phyloP scores from a whole-genome alignment of 2,797 vertebrate species.

The Xiphorhynchus erythropygius region DNA sequence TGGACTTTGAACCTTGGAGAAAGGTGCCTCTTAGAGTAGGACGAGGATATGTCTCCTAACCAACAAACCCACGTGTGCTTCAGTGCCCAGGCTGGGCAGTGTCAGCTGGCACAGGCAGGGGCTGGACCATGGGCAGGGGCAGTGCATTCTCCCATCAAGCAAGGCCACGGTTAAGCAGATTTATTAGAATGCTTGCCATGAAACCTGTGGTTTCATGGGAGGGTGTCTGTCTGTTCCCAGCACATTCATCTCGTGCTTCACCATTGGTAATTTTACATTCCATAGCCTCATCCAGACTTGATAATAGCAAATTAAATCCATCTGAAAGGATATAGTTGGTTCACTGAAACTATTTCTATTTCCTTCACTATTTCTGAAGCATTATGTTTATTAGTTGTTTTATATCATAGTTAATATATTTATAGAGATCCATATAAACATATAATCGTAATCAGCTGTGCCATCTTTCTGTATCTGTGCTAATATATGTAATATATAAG shows the following conservation, averaged over 20 bases:
- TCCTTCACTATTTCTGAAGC: not conserved
- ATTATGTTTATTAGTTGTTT: not conserved
- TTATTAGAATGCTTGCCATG: not conserved
- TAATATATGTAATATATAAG: not conserved
- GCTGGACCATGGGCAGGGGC: not conserved
- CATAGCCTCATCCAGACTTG: not conserved
- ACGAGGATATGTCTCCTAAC: fast-evolving
- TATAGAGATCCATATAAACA: not conserved
- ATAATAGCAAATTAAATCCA: not conserved
- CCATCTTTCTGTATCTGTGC: not conserved
- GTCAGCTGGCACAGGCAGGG: not conserved
- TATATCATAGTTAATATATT: not conserved
- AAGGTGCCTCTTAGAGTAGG: not conserved
- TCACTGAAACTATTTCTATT: not conserved
- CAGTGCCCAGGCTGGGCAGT: not conserved
- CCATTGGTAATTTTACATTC: not conserved
- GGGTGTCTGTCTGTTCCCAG: not conserved
- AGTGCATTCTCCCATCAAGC: not conserved
- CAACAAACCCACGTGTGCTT: fast-evolving
- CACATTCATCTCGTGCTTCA: not conserved
- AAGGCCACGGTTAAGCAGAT: not conserved
- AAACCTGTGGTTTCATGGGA: not conserved
- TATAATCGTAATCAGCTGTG: not conserved
- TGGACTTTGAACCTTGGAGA: not conserved
- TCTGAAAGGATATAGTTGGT: not conserved